Evolutionary conservation across 2,888 invertebrate species (phyloP), one percentile per base, ranked within the genome.

Genomic region (Seira ritae): DNA sequence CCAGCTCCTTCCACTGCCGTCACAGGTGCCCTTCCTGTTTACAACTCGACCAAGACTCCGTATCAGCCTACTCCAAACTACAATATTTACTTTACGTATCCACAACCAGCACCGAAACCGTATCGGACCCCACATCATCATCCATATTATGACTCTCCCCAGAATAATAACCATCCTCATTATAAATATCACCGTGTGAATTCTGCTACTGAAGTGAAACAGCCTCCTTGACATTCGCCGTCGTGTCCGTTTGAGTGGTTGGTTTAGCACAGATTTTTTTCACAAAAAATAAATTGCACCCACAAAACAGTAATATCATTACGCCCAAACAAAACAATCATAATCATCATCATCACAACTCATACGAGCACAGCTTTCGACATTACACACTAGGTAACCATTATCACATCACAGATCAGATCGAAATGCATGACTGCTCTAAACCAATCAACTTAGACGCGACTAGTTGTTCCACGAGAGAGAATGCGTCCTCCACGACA

Each of bases 61-160:
- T 69, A 66, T 46, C 85, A 85, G 20, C 81, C 76, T 19, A 79
- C 80, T 60, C 77, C 84, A 22, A 85, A 85, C 46, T 79, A 81
- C 20, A 84, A 80, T 19, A 79, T 79, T 31, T 84, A 79, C 24
- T 84, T 81, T 71, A 84, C 86, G 24, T 86, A 84, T 66, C 84
- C 86, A n/a, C 86, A 84, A 60, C 86, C 84, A 20, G 78, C 42
- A 66, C 71, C 75, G 62, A 82, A 82, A 71, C 84, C 46, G 15
- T 79, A 84, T 50, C 55, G 62, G n/a, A 20, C 66, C 15, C 74
- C 62, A 15, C 15, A 60, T 8, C 60, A n/a, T 60, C n/a, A 60
- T 60, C 60, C 4, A n/a, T 60, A 60, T 2, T 78, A 55, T 68
- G 78, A 83, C 22, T n/a, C 60, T 22, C 62, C 78, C 37, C 73